Evolutionary conservation across 1,140 invertebrate species (phyloP).

Genomic region (Lethrus apterus): DNA sequence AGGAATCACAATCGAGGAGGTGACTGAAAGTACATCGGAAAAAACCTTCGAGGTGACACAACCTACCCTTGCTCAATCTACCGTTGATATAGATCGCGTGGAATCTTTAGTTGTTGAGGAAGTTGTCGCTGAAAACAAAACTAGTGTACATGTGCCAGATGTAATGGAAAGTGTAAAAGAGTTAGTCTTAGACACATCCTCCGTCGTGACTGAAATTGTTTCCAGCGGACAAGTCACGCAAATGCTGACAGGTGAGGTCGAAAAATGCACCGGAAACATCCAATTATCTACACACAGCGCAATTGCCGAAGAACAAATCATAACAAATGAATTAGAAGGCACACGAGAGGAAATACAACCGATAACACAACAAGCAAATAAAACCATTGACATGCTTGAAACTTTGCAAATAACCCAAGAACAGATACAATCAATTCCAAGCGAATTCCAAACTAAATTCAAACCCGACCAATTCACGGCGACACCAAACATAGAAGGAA

Average conservation of each 20-base stretch:
- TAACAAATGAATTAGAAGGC: conserved; percentile 50
- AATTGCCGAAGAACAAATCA: conserved; percentile 44
- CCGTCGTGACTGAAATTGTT: conserved; percentile 46
- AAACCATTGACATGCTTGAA: conserved; percentile 50
- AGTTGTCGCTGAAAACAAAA: conserved; percentile 58
- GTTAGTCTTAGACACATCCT: conserved; percentile 36
- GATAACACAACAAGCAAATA: conserved; percentile 40
- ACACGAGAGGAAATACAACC: conserved; percentile 39
- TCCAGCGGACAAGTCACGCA: conserved; percentile 45
- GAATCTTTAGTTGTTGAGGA: conserved; percentile 59
- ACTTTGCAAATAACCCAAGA: conserved; percentile 54
- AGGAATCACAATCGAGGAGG: conserved; percentile 53
- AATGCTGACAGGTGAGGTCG: conserved; percentile 43
- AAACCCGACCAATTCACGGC: conserved; percentile 47
- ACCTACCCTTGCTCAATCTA: conserved; percentile 44
- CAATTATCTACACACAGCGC: conserved; percentile 48
- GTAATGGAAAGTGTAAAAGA: conserved; percentile 30
- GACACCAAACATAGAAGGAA: conserved; percentile 43
- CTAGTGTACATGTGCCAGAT: conserved; percentile 8
- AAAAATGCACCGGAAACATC: conserved; percentile 46
- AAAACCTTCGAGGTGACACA: conserved; percentile 39
- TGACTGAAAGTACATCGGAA: conserved; percentile 54
- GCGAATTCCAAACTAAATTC: conserved; percentile 45
- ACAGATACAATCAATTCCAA: conserved; percentile 45
- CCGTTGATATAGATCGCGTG: conserved; percentile 51